A percentile compares a stretch with the other conserved stretches of the same genome.
Evolutionary conservation across 2,888 invertebrate genomes (phyloP).

Genomic region (Tuta absoluta): DNA sequence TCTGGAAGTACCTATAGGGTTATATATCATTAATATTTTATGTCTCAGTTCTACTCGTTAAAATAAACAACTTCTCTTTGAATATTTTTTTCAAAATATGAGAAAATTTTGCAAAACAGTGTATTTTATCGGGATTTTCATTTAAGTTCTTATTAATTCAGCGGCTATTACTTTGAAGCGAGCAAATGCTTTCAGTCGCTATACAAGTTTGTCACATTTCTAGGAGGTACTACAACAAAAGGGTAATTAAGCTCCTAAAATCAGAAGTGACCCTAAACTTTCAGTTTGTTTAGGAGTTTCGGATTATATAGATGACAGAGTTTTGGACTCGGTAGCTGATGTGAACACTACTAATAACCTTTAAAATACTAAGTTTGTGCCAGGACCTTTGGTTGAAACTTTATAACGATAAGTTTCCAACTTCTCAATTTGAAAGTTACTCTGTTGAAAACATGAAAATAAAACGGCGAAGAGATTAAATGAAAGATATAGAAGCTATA

Average conservation of each 20-base stretch:
- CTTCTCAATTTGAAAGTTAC: background rate
- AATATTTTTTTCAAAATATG: too few species aligned
- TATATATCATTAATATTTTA: too few species aligned
- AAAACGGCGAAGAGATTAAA: background rate
- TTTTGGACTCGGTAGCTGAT: slow-evolving; percentile 5
- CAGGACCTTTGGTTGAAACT: background rate
- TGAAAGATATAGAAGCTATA: too few species aligned
- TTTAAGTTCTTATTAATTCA: background rate
- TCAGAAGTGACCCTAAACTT: slow-evolving; percentile 15
- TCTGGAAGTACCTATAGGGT: too few species aligned
- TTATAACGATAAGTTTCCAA: background rate
- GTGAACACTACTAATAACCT: slow-evolving; percentile 16
- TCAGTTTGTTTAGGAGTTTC: slow-evolving; percentile 19
- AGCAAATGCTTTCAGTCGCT: background rate
- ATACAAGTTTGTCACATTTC: background rate
- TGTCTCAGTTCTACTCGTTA: too few species aligned
- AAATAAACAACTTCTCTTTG: too few species aligned
- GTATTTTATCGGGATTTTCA: background rate
- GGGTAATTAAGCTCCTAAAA: slow-evolving; percentile 24
- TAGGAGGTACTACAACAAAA: slow-evolving; percentile 12
- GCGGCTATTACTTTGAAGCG: background rate
- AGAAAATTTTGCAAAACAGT: too few species aligned
- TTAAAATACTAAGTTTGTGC: slow-evolving; percentile 9
- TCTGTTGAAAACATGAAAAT: background rate
- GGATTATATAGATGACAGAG: slow-evolving; percentile 18